These are phyloP conservation scores for Sipha flava DNA, from an alignment of 1,140 invertebrate species.

Conservation along the genomic window DNA sequence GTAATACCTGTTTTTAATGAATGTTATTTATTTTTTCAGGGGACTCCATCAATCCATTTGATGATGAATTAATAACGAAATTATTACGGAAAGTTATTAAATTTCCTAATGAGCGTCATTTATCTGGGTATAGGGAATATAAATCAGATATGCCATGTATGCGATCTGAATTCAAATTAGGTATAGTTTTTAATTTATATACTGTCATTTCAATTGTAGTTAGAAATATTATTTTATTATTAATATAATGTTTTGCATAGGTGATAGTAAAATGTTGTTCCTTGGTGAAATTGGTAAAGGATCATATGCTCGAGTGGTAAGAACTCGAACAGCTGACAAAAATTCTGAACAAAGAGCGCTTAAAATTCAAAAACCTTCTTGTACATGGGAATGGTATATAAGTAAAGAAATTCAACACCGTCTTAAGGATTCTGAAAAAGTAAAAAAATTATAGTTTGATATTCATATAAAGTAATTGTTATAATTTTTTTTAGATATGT, in stretches of 20 bases:
- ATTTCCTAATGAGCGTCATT: conserved; percentile 31
- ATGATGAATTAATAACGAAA: conserved; percentile 25
- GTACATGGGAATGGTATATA: conserved; percentile 74
- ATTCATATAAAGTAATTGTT: background rate
- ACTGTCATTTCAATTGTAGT: background rate
- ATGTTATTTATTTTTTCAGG: background rate
- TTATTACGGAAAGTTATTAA: conserved; percentile 26
- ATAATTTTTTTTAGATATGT: conserved; percentile 17
- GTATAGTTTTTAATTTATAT: conserved; percentile 31
- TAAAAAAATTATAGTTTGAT: conserved; percentile 43
- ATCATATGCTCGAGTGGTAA: conserved; percentile 39
- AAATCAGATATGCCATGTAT: conserved; percentile 7
- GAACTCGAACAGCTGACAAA: conserved; percentile 11
- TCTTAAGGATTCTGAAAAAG: conserved; percentile 59
- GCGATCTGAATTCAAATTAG: conserved; percentile 34
- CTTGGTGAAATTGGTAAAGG: conserved; percentile 39
- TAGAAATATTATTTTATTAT: background rate
- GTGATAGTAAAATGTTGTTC: conserved; percentile 33
- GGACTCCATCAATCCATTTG: conserved; percentile 34
- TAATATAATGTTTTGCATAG: conserved; percentile 32
- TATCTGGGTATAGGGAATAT: conserved; percentile 3
- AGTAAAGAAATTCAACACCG: conserved; percentile 63
- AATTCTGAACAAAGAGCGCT: conserved; percentile 33
- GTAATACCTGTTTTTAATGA: no score
- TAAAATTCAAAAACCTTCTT: conserved; percentile 58